A percentile compares a stretch with the other conserved stretches of the same genome.
Conservation (phyloP, 1,140 invertebrate genomes). For the Macrosteles quadrilineatus region DNA sequence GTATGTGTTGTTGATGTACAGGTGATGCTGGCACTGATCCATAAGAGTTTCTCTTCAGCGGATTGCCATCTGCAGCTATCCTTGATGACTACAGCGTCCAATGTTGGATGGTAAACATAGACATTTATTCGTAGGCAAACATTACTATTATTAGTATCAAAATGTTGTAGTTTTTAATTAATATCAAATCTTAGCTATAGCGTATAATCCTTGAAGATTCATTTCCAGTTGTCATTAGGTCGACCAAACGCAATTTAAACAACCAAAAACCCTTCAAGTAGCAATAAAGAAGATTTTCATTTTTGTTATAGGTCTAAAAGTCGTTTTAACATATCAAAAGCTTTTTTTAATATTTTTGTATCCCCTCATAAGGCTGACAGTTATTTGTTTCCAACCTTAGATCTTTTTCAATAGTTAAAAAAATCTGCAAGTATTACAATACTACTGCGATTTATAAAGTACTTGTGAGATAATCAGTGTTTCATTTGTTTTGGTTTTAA, state of each 20-base stretch:
- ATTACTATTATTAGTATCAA: neutral
- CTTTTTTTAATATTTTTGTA: too few relatives aligned
- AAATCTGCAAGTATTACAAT: too few relatives aligned
- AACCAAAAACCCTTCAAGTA: neutral
- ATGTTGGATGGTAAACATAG: constrained; percentile 22
- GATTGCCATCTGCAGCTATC: constrained; percentile 15
- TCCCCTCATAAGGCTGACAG: too few relatives aligned
- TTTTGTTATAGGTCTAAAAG: too few relatives aligned
- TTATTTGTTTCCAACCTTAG: too few relatives aligned
- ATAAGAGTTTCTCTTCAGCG: neutral
- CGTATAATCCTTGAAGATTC: neutral
- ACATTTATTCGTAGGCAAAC: too few relatives aligned
- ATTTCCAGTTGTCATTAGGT: neutral
- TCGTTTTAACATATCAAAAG: too few relatives aligned
- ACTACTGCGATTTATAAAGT: too few relatives aligned
- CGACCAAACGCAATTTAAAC: neutral
- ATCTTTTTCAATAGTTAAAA: too few relatives aligned
- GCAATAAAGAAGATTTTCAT: too few relatives aligned
- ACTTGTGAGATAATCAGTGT: too few relatives aligned
- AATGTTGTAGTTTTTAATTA: neutral
- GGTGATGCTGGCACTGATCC: neutral
- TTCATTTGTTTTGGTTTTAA: too few relatives aligned
- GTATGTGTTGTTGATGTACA: neutral
- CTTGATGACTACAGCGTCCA: constrained; percentile 16
- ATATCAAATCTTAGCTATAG: neutral